Evolutionary conservation across 2,113 vertebrate genomes (phyloP).

Genomic region (Redunca redunca): DNA sequence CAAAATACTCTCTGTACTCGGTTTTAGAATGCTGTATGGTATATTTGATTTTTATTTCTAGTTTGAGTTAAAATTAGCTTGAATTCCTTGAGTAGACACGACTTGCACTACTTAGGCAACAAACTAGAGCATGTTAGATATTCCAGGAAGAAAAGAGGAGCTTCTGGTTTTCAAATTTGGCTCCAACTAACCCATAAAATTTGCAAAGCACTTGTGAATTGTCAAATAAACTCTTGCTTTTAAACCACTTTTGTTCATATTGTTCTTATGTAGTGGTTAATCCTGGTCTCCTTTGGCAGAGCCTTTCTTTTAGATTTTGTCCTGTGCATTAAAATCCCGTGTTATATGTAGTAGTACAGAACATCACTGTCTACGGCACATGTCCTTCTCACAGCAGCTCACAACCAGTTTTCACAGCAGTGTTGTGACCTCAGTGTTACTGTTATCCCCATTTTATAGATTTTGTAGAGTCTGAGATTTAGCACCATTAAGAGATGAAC

Average conservation of each 20-base stretch:
- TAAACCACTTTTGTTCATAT: slow-evolving; percentile 21
- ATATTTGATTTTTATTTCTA: slow-evolving; percentile 23
- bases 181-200: background rate
- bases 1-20: slow-evolving; percentile 11
- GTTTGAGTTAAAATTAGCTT: slow-evolving; percentile 32
- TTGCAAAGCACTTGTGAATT: slow-evolving; percentile 46
- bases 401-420: background rate
- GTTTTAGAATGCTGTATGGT: background rate
- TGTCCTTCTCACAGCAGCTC: background rate
- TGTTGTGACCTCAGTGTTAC: background rate
- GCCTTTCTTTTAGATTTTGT: background rate
- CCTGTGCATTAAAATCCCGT: background rate
- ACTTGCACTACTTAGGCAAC: background rate
- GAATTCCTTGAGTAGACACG: background rate
- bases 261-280: slow-evolving; percentile 26
- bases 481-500: background rate
- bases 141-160: background rate
- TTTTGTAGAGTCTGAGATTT: background rate
- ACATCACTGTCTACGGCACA: background rate
- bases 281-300: background rate
- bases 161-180: background rate
- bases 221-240: slow-evolving; percentile 50
- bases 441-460: background rate
- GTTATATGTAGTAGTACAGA: background rate
- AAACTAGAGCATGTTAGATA: slow-evolving; percentile 23